Conservation (phyloP, 2,113 vertebrate species). For the Lasiurus cinereus region DNA sequence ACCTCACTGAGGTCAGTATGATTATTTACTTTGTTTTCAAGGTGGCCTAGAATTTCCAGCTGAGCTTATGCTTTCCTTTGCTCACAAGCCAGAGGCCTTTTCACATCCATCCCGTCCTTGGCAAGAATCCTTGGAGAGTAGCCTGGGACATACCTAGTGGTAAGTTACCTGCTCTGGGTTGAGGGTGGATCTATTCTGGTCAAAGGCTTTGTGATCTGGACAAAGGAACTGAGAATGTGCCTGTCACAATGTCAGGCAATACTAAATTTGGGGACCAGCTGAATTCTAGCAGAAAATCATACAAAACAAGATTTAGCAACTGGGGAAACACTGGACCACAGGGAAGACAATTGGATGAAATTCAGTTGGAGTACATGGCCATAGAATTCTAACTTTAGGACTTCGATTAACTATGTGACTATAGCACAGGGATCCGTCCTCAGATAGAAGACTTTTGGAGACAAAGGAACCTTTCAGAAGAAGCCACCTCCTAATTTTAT, state of each 20-base stretch:
- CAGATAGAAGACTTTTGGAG: neutral
- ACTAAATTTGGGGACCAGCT: conserved; percentile 80
- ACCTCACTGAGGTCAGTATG: neutral
- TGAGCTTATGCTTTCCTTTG: neutral
- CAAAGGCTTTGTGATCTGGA: conserved; percentile 77
- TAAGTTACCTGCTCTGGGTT: conserved; percentile 63
- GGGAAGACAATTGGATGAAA: conserved; percentile 61
- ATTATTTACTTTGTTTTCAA: conserved; percentile 45
- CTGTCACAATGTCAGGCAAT: conserved; percentile 67
- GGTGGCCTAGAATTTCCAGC: neutral
- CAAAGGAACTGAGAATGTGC: conserved; percentile 70
- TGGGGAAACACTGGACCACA: conserved; percentile 38
- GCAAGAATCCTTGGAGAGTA: conserved; percentile 49
- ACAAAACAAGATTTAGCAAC: conserved; percentile 66
- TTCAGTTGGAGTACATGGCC: neutral
- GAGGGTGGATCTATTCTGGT: conserved; percentile 75
- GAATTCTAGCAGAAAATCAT: conserved; percentile 75
- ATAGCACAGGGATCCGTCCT: neutral
- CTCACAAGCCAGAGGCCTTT: conserved; percentile 7
- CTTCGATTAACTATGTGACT: neutral
- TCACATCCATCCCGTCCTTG: conserved; percentile 47
- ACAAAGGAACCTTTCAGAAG: neutral
- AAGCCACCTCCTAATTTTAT: neutral
- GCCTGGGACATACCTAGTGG: conserved; percentile 68
- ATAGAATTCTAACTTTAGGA: conserved; percentile 39